Evolutionary conservation across 2,113 vertebrate species (phyloP), one percentile per base, ranked within the genome.

Genomic region (Sebastes schlegelii): DNA sequence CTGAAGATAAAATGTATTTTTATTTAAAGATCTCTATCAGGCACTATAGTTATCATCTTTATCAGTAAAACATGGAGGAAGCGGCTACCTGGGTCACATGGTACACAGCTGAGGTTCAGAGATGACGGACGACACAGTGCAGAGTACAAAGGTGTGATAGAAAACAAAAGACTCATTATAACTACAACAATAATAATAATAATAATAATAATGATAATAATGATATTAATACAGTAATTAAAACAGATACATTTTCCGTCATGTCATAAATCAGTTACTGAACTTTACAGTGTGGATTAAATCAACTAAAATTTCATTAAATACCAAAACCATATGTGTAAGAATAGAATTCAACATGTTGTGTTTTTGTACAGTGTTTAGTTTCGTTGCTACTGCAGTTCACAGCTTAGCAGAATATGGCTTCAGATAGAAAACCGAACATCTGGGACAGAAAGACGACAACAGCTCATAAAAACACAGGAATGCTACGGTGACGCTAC

Each of bases 11-110:
- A 86, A 69, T 55, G 61, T 82, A 40, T 86, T 84, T 92, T 93
- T 93, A 92, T 93, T 94, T 80, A 91, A 92, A 94, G 76, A 84
- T 90, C 23, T 92, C 75, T 89, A 92, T 94, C 87, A 95, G 93
- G 94, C 94, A 94, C 93, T 94, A 88, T 74, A 90, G 87, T 93
- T 77, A 45, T 84, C 77, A 71, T 84, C 6, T 46, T 82, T 72
- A 77, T 84, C 19, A 19, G 57, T 72, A 65, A 77, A 88, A 83
- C 67, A 87, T 46, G 26, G 70, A 84, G 14, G 3, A 88, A 88
- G 82, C 85, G 46, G 90, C 91, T 92, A 91, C 86, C 90, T 87
- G 91, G 90, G 89, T 91, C 88, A 91, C 88, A 87, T 82, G 88
- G 76, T 83, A 71, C 85, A 87, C 74, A 75, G 76, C 70, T 58